Evolutionary conservation across 2,888 invertebrate species (phyloP), one percentile per base, ranked within the genome.

Genomic region (Drosophila diplacantha): DNA sequence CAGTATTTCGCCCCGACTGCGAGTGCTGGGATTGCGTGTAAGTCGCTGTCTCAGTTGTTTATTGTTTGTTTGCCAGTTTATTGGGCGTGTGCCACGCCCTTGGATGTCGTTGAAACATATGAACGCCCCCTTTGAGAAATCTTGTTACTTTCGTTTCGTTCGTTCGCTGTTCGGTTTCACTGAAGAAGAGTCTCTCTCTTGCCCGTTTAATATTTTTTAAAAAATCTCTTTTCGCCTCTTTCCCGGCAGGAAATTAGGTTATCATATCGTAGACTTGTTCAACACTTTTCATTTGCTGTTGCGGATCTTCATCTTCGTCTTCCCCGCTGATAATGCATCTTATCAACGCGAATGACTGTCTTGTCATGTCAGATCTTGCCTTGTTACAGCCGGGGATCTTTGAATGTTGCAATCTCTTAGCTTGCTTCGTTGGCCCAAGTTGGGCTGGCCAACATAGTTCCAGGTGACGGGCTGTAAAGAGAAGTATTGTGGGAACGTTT

Each of bases 321-420:
- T 85, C 86, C 83, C 74, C 86, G 83, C 76, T 86, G 80, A 85
- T 85, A 84, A 62, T 81, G 81, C 86, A 85, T 85, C 77, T 84
- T 84, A 82, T 81, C 83, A 81, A 73, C 71, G 76, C 73, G 59
- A 75, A 62, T 58, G 75, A 75, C 62, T 81, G 73, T 64, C 72
- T 74, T 51, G 74, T 75, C 85, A 85, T 85, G 66, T 70, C 75
- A 75, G 56, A 63, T 49, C 26, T 49, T 59, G 16, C 22, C 58
- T 67, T 46, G 37, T 11, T 56, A 43, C 18, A 46, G 34, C 24
- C 38, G 18, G n/a, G 55, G 24, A 37, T 38, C 24, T 24, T 18
- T 37, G 31, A 55, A 55, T 49, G 55, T 39, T n/a, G 68, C 43
- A 59, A 66, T 73, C 44, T 52, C 24, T 18, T n/a, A 18, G 43